A percentile compares a stretch with the other conserved stretches of the same genome.
Evolutionary conservation across 2,888 invertebrate genomes (phyloP).

Genomic region (Monochamus alternatus): DNA sequence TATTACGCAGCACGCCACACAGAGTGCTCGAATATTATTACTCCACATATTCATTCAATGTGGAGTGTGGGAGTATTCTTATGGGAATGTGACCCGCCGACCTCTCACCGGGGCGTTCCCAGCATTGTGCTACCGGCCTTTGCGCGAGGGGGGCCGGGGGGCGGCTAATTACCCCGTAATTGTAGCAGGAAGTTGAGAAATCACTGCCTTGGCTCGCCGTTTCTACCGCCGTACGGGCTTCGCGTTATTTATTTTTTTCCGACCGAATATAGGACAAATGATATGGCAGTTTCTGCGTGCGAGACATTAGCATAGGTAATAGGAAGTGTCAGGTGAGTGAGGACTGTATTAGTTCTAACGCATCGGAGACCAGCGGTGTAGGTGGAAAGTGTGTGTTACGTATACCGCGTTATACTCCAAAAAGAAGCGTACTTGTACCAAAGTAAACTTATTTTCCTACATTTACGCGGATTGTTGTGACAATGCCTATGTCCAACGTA

Average conservation of each 20-base stretch:
- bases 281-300: slow-evolving; percentile 4
- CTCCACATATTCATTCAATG: slow-evolving; percentile 64
- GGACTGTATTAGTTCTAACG: neutral
- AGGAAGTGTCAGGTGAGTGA: neutral
- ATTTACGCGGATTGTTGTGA: no score
- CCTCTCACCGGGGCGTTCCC: slow-evolving; percentile 71
- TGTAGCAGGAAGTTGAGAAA: slow-evolving; percentile 71
- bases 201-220: slow-evolving; percentile 36
- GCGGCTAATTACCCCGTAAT: slow-evolving; percentile 70
- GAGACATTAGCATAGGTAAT: neutral
- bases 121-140: slow-evolving; percentile 68
- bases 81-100: slow-evolving; percentile 71
- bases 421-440: no score
- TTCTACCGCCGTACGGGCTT: neutral
- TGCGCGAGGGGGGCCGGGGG: slow-evolving; percentile 56
- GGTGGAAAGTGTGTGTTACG: neutral
- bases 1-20: slow-evolving; percentile 47
- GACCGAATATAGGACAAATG: slow-evolving; percentile 19
- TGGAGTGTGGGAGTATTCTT: slow-evolving; percentile 72
- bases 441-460: no score
- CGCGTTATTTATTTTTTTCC: slow-evolving; percentile 20
- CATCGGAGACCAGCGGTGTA: neutral
- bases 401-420: no score
- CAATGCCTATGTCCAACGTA: no score
- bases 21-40: slow-evolving; percentile 53